Conservation (phyloP, 2,888 invertebrate species). For the Azorinus chamasolen region DNA sequence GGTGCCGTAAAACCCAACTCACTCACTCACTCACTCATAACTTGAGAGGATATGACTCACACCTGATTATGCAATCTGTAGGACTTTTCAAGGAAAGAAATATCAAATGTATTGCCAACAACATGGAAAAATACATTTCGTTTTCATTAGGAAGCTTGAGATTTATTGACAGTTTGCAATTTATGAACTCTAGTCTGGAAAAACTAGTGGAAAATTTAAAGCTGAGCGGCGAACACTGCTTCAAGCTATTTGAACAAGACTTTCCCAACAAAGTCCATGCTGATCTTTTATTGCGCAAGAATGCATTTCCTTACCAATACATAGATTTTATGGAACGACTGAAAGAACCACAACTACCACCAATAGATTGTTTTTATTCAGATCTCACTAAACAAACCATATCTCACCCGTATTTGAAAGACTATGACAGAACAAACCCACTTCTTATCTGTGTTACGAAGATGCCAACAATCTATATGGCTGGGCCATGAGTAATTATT, state of each 20-base stretch:
- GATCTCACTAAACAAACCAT: too few relatives aligned
- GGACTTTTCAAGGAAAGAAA: too few relatives aligned
- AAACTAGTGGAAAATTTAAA: slow-evolving; percentile 1
- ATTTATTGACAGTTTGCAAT: background rate
- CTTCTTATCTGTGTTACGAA: too few relatives aligned
- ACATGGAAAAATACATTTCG: background rate
- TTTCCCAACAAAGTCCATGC: background rate
- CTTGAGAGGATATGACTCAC: background rate
- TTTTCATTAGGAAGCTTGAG: background rate
- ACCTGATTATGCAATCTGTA: slow-evolving; percentile 4
- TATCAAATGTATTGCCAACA: too few relatives aligned
- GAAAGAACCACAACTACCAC: background rate
- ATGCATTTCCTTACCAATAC: slow-evolving; percentile 1
- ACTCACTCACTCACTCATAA: background rate
- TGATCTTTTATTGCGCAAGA: background rate
- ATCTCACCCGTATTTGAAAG: too few relatives aligned
- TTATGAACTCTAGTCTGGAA: slow-evolving; percentile 4
- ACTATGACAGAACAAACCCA: too few relatives aligned
- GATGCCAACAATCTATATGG: slow-evolving; percentile 47
- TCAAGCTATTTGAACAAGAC: background rate
- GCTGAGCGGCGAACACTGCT: background rate
- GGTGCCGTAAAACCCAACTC: too few relatives aligned
- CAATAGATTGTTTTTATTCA: too few relatives aligned
- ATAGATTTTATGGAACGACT: background rate
- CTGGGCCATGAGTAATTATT: slow-evolving; percentile 22